Evolutionary conservation across 2,113 vertebrate genomes (phyloP).

Genomic region (Globicephala melas): DNA sequence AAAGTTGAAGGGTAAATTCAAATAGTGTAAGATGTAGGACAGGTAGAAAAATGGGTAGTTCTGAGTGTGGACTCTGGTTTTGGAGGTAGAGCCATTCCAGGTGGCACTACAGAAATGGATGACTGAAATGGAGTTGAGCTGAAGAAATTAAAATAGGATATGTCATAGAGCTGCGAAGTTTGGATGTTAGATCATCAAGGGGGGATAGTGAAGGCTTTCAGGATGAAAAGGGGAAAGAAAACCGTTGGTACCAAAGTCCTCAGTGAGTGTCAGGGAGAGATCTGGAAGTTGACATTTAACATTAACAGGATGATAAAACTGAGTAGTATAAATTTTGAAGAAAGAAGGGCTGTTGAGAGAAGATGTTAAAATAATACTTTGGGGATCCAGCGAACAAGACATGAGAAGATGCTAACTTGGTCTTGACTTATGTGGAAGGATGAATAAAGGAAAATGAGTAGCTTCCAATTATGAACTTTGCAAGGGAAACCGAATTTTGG

Average conservation of each 20-base stretch:
- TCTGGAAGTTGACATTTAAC: conserved; percentile 19
- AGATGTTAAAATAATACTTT: conserved; percentile 38
- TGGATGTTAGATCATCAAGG: conserved; percentile 24
- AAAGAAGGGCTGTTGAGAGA: conserved; percentile 24
- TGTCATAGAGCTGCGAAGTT: not conserved
- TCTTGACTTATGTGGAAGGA: not conserved
- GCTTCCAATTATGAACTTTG: not conserved
- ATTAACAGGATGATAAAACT: not conserved
- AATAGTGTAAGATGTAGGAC: not conserved
- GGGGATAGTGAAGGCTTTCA: not conserved
- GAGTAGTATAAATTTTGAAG: not conserved
- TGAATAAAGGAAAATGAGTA: conserved; percentile 9
- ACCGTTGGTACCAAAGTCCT: not conserved
- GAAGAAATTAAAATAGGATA: not conserved
- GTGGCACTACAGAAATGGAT: not conserved
- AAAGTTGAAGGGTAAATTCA: conserved; percentile 27
- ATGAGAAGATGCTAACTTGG: not conserved
- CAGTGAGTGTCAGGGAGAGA: not conserved
- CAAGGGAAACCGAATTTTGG: not conserved
- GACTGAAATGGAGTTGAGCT: not conserved
- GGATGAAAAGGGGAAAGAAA: not conserved
- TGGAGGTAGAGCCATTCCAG: conserved; percentile 7
- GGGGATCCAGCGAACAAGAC: not conserved
- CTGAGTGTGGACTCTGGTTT: not conserved
- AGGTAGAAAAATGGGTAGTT: not conserved